A percentile compares a stretch with the other conserved stretches of the same genome.
Evolutionary conservation across 2,888 invertebrate species (phyloP).

Genomic region (Leptinotarsa rubiginosa): DNA sequence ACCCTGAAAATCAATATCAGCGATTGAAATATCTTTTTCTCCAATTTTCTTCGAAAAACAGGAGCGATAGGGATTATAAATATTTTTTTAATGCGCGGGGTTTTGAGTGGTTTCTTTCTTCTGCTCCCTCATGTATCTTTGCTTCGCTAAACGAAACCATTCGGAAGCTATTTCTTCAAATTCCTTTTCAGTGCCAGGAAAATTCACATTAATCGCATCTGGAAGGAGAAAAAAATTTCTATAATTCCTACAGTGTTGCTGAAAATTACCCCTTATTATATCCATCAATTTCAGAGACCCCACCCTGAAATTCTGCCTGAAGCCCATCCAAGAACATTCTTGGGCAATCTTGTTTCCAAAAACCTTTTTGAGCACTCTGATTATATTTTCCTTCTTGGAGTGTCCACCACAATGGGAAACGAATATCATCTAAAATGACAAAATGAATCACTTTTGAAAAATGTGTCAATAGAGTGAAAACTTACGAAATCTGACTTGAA

Average conservation of each 20-base stretch:
- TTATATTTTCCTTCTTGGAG: conserved; percentile 13
- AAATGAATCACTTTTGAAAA: neutral
- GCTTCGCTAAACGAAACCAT: conserved; percentile 31
- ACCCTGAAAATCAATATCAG: no score
- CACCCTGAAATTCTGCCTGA: conserved; percentile 29
- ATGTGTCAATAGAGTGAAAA: neutral
- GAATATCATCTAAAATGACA: neutral
- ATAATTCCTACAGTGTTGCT: neutral
- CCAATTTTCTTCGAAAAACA: no score
- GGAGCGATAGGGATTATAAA: no score
- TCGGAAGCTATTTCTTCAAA: conserved; percentile 24
- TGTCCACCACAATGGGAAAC: conserved; percentile 14
- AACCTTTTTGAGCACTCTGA: conserved; percentile 23
- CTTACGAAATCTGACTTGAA: conserved; percentile 16
- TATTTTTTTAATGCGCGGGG: neutral
- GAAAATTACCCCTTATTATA: conserved; percentile 26
- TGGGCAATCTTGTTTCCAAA: conserved; percentile 28
- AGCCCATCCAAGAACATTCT: conserved; percentile 33
- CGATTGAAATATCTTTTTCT: no score
- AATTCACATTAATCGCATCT: conserved; percentile 23
- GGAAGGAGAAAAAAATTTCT: neutral
- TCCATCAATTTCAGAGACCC: conserved; percentile 20
- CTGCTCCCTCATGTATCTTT: conserved; percentile 24
- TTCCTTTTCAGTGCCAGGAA: conserved; percentile 24
- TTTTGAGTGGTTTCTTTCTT: neutral